These are phyloP conservation scores for Thymelicus lineola DNA, from an alignment of 2,888 invertebrate species.

Conservation along the genomic window DNA sequence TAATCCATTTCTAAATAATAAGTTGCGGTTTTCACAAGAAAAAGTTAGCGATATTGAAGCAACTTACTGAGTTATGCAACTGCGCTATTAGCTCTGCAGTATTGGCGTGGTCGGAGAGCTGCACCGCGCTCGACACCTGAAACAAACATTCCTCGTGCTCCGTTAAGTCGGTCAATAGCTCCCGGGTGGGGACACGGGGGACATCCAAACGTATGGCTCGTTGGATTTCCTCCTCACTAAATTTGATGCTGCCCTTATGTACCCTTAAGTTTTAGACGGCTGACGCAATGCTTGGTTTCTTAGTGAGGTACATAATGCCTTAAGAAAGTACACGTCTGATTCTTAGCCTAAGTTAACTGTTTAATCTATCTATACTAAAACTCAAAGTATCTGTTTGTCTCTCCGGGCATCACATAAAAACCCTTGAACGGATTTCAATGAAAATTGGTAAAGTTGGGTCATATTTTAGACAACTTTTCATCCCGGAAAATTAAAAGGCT, in stretches of 20 bases:
- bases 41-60: slow-evolving; percentile 24
- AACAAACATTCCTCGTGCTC: slow-evolving; percentile 62
- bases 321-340: too few species aligned
- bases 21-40: slow-evolving; percentile 6
- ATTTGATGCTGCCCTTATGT: slow-evolving; percentile 10
- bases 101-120: slow-evolving; percentile 72
- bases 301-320: too few species aligned
- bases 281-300: background rate
- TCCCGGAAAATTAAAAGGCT: too few species aligned
- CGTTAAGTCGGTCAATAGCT: slow-evolving; percentile 71
- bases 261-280: background rate
- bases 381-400: too few species aligned
- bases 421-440: too few species aligned
- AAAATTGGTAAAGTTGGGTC: too few species aligned
- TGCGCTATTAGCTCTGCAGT: slow-evolving; percentile 69
- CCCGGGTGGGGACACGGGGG: slow-evolving; percentile 42
- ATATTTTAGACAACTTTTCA: too few species aligned
- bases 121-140: slow-evolving; percentile 76
- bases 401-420: too few species aligned
- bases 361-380: too few species aligned
- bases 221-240: slow-evolving; percentile 23
- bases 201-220: slow-evolving; percentile 23
- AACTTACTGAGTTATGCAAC: slow-evolving; percentile 72
- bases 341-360: too few species aligned
- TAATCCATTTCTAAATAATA: background rate